Evolutionary conservation across 92 coral and sea anemone species (phyloP), one percentile per base, ranked within the genome.

Genomic region (Montipora capitata): DNA sequence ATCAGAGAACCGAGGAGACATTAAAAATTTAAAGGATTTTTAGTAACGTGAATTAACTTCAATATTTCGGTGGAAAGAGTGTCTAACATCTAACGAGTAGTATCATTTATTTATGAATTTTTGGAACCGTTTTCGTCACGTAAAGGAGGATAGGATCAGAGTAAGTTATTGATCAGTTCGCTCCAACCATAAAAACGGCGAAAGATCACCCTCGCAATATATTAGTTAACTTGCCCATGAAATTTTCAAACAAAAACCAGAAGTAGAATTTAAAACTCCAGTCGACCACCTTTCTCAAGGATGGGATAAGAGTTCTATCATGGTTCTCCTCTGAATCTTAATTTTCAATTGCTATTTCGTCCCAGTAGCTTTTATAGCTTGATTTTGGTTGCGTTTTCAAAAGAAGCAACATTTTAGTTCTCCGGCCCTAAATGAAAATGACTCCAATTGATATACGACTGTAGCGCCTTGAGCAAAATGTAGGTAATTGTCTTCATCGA

Each of bases 21-120:
- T 57, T 57, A 43, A 42, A 58, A 76, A 18, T 7, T 17, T 73
- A 73, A 73, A 42, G 48, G 85, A 72, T 18, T 72, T 82, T 7
- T 74, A 57, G 80, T 15, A 78, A 39, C 72, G 58, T 56, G 27
- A 82, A 82, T 72, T 81, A 67, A 69, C 10, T 69, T 63, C 43
- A 79, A 79, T 81, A 51, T 15, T 12, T 15, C 10, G 61, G 44
- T 54, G 0, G 20, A 45, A 40, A 52, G 49, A 57, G 71, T 72
- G 78, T 42, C 79, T 83, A 61, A 59, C 78, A 83, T 20, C 72
- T 45, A 2, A 58, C 18, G 57, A 20, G 45, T 41, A 15, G 38
- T 43, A 58, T 83, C 52, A 82, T 58, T 82, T 51, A 81, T 81
- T 81, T 13, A 81, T 49, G 77, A 71, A 40, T 63, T 57, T 35